These are phyloP conservation scores for Drosophila triauraria DNA, from an alignment of 1,140 invertebrate genomes.

Conservation along the genomic window DNA sequence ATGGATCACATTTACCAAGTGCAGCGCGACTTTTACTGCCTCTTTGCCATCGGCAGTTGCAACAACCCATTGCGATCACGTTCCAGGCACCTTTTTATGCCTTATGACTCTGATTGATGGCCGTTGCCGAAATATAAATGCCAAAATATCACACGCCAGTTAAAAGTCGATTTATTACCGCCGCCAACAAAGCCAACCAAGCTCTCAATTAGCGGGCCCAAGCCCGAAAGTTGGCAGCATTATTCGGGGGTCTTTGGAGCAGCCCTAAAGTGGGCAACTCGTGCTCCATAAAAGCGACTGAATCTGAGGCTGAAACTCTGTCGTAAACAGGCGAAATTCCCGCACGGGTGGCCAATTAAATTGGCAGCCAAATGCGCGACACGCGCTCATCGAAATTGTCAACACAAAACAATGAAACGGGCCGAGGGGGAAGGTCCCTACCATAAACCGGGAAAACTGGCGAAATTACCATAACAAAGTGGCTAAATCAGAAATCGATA, in stretches of 20 bases:
- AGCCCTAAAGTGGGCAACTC: slow-evolving; percentile 33
- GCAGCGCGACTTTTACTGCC: slow-evolving; percentile 41
- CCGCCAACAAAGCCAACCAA: slow-evolving; percentile 35
- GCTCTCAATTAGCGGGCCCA: slow-evolving; percentile 28
- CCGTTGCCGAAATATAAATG: slow-evolving; percentile 58
- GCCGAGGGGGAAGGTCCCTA: too few relatives aligned
- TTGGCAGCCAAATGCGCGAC: slow-evolving; percentile 58
- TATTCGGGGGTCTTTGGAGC: background rate
- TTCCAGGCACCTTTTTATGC: slow-evolving; percentile 57
- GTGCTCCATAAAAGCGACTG: slow-evolving; percentile 25
- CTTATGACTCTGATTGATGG: slow-evolving; percentile 66
- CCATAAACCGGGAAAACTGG: slow-evolving; percentile 4
- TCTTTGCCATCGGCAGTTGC: slow-evolving; percentile 10
- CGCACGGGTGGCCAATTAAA: slow-evolving; percentile 63
- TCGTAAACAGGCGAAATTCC: slow-evolving; percentile 40
- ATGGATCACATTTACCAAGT: slow-evolving; percentile 29
- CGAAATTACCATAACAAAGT: slow-evolving; percentile 69
- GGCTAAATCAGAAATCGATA: slow-evolving; percentile 67
- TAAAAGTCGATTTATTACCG: slow-evolving; percentile 55
- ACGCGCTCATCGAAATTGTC: slow-evolving; percentile 46
- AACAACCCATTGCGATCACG: slow-evolving; percentile 55
- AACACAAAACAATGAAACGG: slow-evolving; percentile 23
- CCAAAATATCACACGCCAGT: slow-evolving; percentile 67
- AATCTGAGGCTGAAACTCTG: slow-evolving; percentile 9
- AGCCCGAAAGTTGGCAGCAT: slow-evolving; percentile 37